These are phyloP conservation scores for Clivina fossor DNA, from an alignment of 2,888 invertebrate genomes.

Conservation along the genomic window DNA sequence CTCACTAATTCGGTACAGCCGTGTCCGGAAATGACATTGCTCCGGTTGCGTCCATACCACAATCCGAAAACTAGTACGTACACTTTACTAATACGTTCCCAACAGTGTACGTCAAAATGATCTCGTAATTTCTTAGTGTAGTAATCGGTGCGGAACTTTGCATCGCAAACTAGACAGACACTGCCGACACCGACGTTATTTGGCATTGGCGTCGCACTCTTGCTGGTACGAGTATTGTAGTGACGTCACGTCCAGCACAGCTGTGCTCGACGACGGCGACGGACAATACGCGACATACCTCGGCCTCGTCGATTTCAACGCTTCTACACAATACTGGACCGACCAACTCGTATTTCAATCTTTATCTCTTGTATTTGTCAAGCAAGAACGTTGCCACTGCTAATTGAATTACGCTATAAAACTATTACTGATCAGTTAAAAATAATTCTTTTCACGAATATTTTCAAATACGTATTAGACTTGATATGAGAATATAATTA, in stretches of 20 bases:
- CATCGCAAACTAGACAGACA: not conserved
- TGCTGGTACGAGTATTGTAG: slow-evolving; percentile 5
- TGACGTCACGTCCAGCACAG: slow-evolving; percentile 19
- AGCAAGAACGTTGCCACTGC: slow-evolving; percentile 1
- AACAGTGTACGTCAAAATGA: slow-evolving; percentile 8
- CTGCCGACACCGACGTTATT: slow-evolving; percentile 5
- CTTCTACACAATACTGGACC: not conserved
- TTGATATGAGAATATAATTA: too few relatives aligned
- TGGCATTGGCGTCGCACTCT: too few relatives aligned
- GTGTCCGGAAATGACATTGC: slow-evolving; percentile 1
- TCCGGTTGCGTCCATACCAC: not conserved
- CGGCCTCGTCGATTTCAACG: not conserved
- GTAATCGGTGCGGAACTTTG: not conserved
- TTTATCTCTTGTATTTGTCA: too few relatives aligned
- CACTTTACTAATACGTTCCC: slow-evolving; percentile 12
- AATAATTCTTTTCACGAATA: too few relatives aligned
- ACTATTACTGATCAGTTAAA: too few relatives aligned
- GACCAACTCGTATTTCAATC: too few relatives aligned
- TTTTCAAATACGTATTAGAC: too few relatives aligned
- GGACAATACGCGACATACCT: not conserved
- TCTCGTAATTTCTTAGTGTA: slow-evolving; percentile 11
- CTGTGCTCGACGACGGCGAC: slow-evolving; percentile 16
- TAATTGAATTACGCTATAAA: too few relatives aligned
- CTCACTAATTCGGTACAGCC: slow-evolving; percentile 11
- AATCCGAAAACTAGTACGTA: not conserved